Percentiles rank a stretch among this genome's conserved stretches.
These are phyloP conservation scores for Drosophila dunni DNA, from an alignment of 1,140 invertebrate species.

Conservation along the genomic window DNA sequence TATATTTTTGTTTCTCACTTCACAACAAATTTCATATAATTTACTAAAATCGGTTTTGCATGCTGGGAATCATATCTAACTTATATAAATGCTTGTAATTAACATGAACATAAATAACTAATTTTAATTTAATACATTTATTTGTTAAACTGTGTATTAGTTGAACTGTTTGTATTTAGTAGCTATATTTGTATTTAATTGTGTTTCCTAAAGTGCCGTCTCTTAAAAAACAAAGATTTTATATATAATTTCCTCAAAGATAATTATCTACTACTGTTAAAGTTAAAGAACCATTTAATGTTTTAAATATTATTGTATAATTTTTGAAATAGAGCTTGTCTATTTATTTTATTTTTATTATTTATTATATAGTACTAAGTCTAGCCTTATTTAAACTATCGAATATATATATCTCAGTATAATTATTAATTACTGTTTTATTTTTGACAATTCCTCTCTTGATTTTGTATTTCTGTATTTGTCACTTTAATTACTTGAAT, in stretches of 20 bases:
- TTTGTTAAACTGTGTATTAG: neutral
- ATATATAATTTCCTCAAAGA: too few relatives aligned
- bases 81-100: neutral
- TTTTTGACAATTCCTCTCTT: neutral
- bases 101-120: neutral
- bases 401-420: neutral
- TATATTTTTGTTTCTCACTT: conserved; percentile 39
- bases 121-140: neutral
- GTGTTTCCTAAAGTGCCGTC: too few relatives aligned
- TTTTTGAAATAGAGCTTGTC: too few relatives aligned
- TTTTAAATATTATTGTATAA: too few relatives aligned
- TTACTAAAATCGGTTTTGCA: conserved; percentile 28
- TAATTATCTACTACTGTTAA: too few relatives aligned
- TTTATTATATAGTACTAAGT: neutral
- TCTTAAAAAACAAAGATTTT: too few relatives aligned
- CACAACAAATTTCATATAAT: conserved; percentile 25
- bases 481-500: neutral
- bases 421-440: conserved; percentile 2
- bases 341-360: neutral
- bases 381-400: neutral
- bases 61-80: conserved; percentile 16
- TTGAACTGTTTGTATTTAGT: too few relatives aligned
- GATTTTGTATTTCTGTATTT: neutral
- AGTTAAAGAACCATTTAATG: too few relatives aligned
- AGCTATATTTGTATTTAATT: too few relatives aligned